Evolutionary conservation across 2,113 vertebrate genomes (phyloP).

Genomic region (Amphiprion percula): DNA sequence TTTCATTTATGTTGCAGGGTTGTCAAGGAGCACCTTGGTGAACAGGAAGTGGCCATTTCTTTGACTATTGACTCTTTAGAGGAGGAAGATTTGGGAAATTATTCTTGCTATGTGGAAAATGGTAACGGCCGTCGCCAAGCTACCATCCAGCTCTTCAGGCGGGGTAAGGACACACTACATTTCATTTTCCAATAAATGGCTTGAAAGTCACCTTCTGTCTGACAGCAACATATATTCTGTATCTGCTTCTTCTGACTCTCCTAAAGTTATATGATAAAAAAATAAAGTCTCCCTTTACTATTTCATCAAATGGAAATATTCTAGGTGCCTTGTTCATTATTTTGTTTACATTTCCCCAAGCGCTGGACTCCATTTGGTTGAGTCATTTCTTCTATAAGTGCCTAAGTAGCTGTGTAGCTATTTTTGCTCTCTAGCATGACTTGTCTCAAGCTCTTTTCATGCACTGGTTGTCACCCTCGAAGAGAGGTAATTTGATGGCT

Average conservation of each 20-base stretch:
- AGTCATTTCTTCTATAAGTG: constrained; percentile 7
- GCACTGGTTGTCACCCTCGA: constrained; percentile 67
- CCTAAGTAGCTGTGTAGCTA: constrained; percentile 37
- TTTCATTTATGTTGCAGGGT: constrained; percentile 84
- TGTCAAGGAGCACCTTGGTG: constrained; percentile 95
- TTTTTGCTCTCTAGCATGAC: constrained; percentile 56
- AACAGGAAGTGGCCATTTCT: constrained; percentile 97
- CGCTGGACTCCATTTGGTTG: constrained; percentile 26
- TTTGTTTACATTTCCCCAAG: constrained; percentile 27
- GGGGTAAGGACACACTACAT: constrained; percentile 84
- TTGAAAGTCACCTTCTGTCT: background rate
- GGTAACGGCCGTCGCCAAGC: constrained; percentile 94
- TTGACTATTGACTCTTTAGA: constrained; percentile 95
- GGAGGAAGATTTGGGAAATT: constrained; percentile 96
- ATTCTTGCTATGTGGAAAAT: constrained; percentile 98
- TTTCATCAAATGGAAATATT: constrained; percentile 41
- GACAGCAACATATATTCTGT: constrained; percentile 10
- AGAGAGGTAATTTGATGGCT: constrained; percentile 74
- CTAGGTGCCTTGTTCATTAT: constrained; percentile 1
- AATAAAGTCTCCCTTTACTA: constrained; percentile 18
- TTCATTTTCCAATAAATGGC: background rate
- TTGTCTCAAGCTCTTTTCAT: constrained; percentile 67
- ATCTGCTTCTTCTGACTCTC: constrained; percentile 23
- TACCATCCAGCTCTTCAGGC: constrained; percentile 93
- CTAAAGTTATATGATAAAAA: constrained; percentile 36